A percentile compares a stretch with the other conserved stretches of the same genome.
Evolutionary conservation across 2,797 vertebrate genomes (phyloP).

Genomic region (Cephalopachus bancanus): DNA sequence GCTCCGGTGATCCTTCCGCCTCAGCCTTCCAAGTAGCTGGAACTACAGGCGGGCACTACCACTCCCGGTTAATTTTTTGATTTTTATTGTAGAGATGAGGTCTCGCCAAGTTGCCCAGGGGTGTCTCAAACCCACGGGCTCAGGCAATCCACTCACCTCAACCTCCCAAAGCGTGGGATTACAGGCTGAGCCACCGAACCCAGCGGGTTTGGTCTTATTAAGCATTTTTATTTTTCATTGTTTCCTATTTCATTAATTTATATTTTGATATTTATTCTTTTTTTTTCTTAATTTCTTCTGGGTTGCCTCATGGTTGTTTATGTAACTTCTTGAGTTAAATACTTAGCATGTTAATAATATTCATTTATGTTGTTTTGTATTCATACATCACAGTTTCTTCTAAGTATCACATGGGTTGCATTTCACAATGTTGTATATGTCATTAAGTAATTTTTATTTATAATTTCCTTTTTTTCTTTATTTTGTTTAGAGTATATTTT

Average conservation of each 20-base stretch:
- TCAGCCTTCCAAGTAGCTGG: too few species aligned
- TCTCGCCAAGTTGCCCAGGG: too few species aligned
- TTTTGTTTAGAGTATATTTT: background rate
- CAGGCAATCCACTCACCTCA: too few species aligned
- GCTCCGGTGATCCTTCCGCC: too few species aligned
- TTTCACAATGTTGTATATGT: background rate
- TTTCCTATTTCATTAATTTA: slow-evolving; percentile 54
- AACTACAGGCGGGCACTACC: too few species aligned
- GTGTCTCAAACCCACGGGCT: too few species aligned
- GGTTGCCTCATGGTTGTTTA: background rate
- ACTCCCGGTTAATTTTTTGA: too few species aligned
- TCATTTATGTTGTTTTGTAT: slow-evolving; percentile 21
- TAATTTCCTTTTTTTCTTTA: slow-evolving; percentile 30
- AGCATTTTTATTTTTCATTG: background rate
- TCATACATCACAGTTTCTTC: background rate
- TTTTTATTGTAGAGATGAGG: too few species aligned
- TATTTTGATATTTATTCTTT: slow-evolving; percentile 23
- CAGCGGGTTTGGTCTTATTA: background rate
- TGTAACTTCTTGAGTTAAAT: slow-evolving; percentile 1
- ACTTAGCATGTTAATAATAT: background rate
- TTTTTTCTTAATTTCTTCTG: background rate
- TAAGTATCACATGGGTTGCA: background rate
- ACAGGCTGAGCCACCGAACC: too few species aligned
- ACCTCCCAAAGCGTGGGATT: too few species aligned
- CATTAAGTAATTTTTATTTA: background rate